A percentile compares a stretch with the other conserved stretches of the same genome.
These are phyloP conservation scores for Enoplosus armatus DNA, from an alignment of 2,797 vertebrate species.

Conservation along the genomic window DNA sequence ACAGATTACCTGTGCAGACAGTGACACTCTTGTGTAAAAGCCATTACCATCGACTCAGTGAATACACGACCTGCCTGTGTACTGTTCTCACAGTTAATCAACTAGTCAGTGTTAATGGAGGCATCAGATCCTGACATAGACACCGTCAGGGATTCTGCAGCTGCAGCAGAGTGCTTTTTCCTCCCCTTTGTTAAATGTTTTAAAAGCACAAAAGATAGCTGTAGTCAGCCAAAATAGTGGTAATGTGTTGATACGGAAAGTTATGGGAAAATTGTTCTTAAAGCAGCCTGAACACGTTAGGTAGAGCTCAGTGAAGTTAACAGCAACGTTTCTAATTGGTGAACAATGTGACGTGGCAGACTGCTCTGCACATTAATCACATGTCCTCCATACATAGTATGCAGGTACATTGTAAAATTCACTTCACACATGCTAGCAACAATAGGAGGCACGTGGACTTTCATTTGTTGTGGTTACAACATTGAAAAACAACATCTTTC, in stretches of 20 bases:
- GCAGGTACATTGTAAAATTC: no score
- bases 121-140: slow-evolving; percentile 65
- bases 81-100: slow-evolving; percentile 77
- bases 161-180: slow-evolving; percentile 27
- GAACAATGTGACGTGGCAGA: slow-evolving; percentile 31
- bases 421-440: background rate
- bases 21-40: slow-evolving; percentile 61
- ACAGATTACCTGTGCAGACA: slow-evolving; percentile 64
- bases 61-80: slow-evolving; percentile 73
- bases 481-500: background rate
- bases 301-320: background rate
- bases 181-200: slow-evolving; percentile 42
- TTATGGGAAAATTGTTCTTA: slow-evolving; percentile 5
- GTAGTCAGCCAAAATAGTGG: background rate
- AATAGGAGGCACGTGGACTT: background rate
- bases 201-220: slow-evolving; percentile 46
- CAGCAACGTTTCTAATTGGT: slow-evolving; percentile 11
- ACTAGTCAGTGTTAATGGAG: slow-evolving; percentile 75
- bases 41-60: slow-evolving; percentile 68
- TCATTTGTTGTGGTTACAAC: background rate
- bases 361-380: slow-evolving; percentile 27
- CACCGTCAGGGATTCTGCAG: slow-evolving; percentile 48
- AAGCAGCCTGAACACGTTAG: background rate
- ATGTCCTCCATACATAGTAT: slow-evolving; percentile 5
- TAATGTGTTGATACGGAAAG: slow-evolving; percentile 4